Conservation (phyloP, 2,797 vertebrate genomes). For the Acanthopagrus latus region DNA sequence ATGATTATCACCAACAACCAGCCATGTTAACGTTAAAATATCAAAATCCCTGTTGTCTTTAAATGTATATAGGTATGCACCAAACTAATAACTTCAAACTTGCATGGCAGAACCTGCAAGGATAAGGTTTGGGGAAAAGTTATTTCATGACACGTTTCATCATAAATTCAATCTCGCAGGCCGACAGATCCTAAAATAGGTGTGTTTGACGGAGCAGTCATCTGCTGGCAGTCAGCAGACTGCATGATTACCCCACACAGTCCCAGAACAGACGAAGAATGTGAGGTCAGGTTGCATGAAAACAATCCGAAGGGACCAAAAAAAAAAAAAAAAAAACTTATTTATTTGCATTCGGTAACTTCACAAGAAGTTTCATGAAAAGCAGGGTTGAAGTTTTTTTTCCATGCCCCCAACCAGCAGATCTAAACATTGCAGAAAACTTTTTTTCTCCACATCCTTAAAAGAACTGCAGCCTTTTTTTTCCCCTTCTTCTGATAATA, state of each 20-base stretch:
- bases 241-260: conserved; percentile 21
- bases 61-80: background rate
- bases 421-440: conserved; percentile 5
- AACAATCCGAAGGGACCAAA: background rate
- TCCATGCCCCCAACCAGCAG: background rate
- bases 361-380: conserved; percentile 8
- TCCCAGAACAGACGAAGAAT: conserved; percentile 16
- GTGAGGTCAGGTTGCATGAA: conserved; percentile 15
- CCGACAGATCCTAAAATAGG: conserved; percentile 19
- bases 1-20: background rate
- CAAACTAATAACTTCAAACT: too few species aligned
- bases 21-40: background rate
- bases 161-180: conserved; percentile 6
- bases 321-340: background rate
- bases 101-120: background rate
- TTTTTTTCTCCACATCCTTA: background rate
- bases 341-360: conserved; percentile 4
- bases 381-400: background rate
- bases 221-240: conserved; percentile 22
- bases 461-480: conserved; percentile 5
- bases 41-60: background rate
- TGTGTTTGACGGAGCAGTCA: background rate
- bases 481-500: background rate
- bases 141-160: background rate
- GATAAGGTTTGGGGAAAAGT: background rate